Evolutionary conservation across 1,140 invertebrate genomes (phyloP), one percentile per base, ranked within the genome.

Genomic region (Magallana ariakensis): DNA sequence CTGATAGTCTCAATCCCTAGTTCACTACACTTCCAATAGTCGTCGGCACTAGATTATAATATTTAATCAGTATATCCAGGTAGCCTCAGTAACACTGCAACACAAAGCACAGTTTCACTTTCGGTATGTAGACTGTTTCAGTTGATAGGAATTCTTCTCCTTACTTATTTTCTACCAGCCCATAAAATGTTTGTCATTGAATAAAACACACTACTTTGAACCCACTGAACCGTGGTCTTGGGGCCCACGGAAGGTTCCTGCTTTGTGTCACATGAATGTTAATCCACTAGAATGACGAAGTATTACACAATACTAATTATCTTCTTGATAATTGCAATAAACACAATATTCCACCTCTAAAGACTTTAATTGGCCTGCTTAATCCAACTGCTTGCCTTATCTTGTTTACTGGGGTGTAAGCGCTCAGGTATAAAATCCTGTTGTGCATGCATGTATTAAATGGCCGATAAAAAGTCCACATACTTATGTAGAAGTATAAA

Each of bases 361-460:
- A 75, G 33, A 26, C 33, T 75, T 75, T 75, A 75, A 75, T 26
- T 75, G 22, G 22, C 19, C 66, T 26, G 22, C 13, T 75, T 75
- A 19, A 26, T 75, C 22, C 66, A 75, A 75, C 33, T 26, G 9
- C 15, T 75, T 75, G 66, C 33, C 66, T 75, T 75, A 75, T 75
- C 66, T 75, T 11, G 22, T 26, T 62, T 13, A 26, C 66, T 70
- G 66, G 22, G 0, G 33, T 75, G 33, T 46, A 46, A 26, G 66
- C 22, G 22, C 33, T 16, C 58, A 62, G 58, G 58, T 62, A 75
- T 33, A 33, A 75, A 75, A 75, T 75, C 66, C 66, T 75, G 66
- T 19, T 75, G 19, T 33, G 58, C 58, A 60, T 60, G 66, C 66
- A 75, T 75, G 33, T 75, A 75, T 75, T 75, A 75, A 75, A 75